These are phyloP conservation scores for Sakesphorus luctuosus DNA, from an alignment of 2,113 vertebrate genomes.

Conservation along the genomic window DNA sequence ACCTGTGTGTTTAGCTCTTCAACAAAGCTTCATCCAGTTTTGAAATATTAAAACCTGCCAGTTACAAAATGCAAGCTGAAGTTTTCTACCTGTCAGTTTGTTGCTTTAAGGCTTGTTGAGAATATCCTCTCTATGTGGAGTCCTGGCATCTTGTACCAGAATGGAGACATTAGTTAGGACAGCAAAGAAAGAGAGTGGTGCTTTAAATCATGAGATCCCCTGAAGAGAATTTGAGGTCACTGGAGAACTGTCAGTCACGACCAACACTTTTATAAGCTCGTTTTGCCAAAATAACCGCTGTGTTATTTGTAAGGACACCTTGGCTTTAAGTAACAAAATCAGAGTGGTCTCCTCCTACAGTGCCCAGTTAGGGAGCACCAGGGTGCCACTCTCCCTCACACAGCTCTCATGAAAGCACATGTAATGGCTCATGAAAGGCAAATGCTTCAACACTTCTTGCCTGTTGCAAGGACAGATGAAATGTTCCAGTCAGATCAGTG, in stretches of 20 bases:
- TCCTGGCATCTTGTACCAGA: constrained; percentile 31
- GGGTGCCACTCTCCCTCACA: not conserved
- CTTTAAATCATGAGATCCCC: constrained; percentile 18
- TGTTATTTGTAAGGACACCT: constrained; percentile 41
- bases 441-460: not conserved
- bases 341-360: not conserved
- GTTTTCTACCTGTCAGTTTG: not conserved
- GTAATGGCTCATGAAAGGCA: not conserved
- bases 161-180: constrained; percentile 7
- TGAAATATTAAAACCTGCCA: not conserved
- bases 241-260: constrained; percentile 3
- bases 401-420: not conserved
- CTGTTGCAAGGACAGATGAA: not conserved
- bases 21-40: constrained; percentile 37
- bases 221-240: constrained; percentile 49
- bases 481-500: not conserved
- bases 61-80: not conserved
- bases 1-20: constrained; percentile 22
- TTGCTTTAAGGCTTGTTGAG: constrained; percentile 59
- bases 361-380: not conserved
- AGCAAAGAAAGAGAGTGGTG: not conserved
- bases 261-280: not conserved
- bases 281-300: constrained; percentile 25
- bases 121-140: constrained; percentile 8
- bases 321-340: constrained; percentile 31